Base-by-base conservation (phyloP, 2,888 invertebrate species). In the Miltochrista miniata region DNA sequence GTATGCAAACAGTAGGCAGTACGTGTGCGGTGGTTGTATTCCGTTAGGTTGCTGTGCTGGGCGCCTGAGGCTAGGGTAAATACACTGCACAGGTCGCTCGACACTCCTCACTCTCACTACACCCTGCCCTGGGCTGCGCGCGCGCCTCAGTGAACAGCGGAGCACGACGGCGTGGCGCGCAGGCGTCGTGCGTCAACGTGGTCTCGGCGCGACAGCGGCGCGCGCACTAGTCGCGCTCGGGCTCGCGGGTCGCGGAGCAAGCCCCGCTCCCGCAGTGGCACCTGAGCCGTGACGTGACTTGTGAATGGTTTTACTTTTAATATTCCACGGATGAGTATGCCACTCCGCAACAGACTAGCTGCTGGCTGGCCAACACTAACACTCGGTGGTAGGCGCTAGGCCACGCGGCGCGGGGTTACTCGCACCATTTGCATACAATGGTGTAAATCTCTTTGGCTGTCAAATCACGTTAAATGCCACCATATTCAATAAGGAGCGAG, bases 341-440 rank as follows among this genome's bases (percentile, higher is more conserved):
- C 39, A 36, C 15, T 31, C 2, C n/a, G n/a, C 18, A 24, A 5
- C 2, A 2, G 2, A 24, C 18, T 24, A 24, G 18, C 18, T 24
- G 18, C 18, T 24, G 18, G 18, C 18, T 24, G 18, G 18, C 2
- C 18, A 24, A 24, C 18, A 24, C 18, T n/a, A n/a, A n/a, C n/a
- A n/a, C n/a, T n/a, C n/a, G n/a, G n/a, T n/a, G n/a, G 18, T 24
- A 24, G 18, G 18, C 18, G 3, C 18, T 24, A 24, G 18, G 18
- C 5, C 2, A 24, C 18, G 5, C 18, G 37, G 18, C 15, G 15
- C 30, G 30, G 37, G 33, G 14, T 10, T 33, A n/a, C 29, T 40
- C 29, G 24, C 30, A 7, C 30, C 40, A 50, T 50, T 45, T 36
- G 31, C 50, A 45, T 45, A 45, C 50, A 50, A 45, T 50, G 13